These are phyloP conservation scores for Graphium colonna DNA, from an alignment of 2,888 invertebrate species.

Conservation along the genomic window DNA sequence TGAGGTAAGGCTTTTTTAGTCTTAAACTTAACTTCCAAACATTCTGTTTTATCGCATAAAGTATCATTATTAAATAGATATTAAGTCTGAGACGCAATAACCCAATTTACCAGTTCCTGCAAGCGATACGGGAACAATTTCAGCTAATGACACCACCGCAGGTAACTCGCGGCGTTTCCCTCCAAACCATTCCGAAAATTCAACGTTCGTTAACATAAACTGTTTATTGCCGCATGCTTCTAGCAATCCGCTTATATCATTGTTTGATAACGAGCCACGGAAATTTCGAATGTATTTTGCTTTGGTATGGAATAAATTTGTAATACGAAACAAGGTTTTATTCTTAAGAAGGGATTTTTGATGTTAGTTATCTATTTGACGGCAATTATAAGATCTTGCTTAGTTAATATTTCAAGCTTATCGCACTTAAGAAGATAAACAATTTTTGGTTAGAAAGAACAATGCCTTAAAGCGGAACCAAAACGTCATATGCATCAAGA, in stretches of 20 bases:
- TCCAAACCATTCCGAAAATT: slow-evolving; percentile 22
- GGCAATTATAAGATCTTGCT: too few relatives aligned
- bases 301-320: slow-evolving; percentile 8
- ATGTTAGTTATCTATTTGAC: not conserved
- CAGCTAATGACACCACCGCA: slow-evolving; percentile 42
- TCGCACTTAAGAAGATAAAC: too few relatives aligned
- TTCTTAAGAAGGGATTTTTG: not conserved
- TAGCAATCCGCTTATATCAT: slow-evolving; percentile 17
- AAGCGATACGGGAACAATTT: slow-evolving; percentile 37
- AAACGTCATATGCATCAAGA: too few relatives aligned
- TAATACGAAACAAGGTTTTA: not conserved
- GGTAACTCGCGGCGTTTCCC: slow-evolving; percentile 31
- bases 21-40: too few relatives aligned
- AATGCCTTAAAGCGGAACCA: too few relatives aligned
- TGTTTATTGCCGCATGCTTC: slow-evolving; percentile 21
- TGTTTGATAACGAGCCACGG: slow-evolving; percentile 20
- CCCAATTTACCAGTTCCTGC: slow-evolving; percentile 37
- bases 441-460: too few relatives aligned
- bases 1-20: too few relatives aligned
- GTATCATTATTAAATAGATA: too few relatives aligned
- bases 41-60: too few relatives aligned
- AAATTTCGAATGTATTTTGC: slow-evolving; percentile 15
- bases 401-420: too few relatives aligned
- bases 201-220: slow-evolving; percentile 16
- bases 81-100: slow-evolving; percentile 40